Evolutionary conservation across 2,113 vertebrate genomes (phyloP).

Genomic region (Peromyscus leucopus): DNA sequence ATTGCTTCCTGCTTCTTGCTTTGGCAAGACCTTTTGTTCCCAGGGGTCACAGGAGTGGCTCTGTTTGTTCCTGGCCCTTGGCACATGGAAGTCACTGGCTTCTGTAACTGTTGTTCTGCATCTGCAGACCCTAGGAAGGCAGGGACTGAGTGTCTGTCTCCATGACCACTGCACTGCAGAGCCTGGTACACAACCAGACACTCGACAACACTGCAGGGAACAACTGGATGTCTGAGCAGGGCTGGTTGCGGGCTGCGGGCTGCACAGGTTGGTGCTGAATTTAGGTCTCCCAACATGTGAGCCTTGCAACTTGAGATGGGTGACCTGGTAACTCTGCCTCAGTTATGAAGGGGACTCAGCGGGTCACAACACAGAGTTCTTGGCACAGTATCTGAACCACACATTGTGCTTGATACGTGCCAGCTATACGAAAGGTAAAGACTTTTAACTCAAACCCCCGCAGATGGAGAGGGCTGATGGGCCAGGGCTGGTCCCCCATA

Average conservation of each 20-base stretch:
- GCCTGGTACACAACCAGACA: background rate
- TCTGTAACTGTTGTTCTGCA: background rate
- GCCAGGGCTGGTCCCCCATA: background rate
- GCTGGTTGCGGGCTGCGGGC: background rate
- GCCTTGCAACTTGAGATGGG: background rate
- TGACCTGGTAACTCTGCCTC: background rate
- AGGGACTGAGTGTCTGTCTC: background rate
- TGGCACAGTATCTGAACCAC: background rate
- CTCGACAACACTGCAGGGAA: fast-evolving
- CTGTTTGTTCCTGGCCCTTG: background rate
- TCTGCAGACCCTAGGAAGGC: background rate
- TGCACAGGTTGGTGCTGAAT: background rate
- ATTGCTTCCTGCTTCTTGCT: background rate
- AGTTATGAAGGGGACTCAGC: background rate
- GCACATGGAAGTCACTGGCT: background rate
- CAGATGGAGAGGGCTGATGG: background rate
- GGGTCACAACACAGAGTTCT: background rate
- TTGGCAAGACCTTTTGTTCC: background rate
- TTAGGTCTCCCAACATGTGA: background rate
- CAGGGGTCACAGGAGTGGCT: background rate
- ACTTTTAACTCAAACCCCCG: background rate
- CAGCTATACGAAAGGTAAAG: background rate
- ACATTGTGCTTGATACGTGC: background rate
- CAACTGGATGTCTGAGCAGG: background rate
- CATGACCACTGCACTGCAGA: background rate